These are phyloP conservation scores for Pseudorhiza aurosa DNA, from an alignment of 30 jellyfish, hydroid and myxozoan genomes.

Conservation along the genomic window DNA sequence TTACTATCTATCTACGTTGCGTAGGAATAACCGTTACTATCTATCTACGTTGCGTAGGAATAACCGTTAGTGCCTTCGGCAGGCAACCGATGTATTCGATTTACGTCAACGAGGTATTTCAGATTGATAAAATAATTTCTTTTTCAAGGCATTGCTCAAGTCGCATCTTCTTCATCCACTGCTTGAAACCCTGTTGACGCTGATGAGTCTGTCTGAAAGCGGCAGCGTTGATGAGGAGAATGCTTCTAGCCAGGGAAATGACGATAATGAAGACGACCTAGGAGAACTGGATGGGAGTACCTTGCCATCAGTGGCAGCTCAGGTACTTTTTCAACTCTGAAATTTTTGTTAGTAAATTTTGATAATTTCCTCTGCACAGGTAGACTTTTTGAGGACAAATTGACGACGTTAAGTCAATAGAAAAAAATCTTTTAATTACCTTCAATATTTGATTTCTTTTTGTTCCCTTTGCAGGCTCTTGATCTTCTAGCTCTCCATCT, in stretches of 20 bases:
- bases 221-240: conserved; percentile 14
- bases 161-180: conserved; percentile 83
- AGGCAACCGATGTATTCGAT: too few species aligned
- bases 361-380: neutral
- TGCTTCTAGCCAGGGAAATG: conserved; percentile 44
- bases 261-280: conserved; percentile 54
- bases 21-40: too few species aligned
- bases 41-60: too few species aligned
- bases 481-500: conserved; percentile 88
- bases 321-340: too few species aligned
- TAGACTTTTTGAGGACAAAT: neutral
- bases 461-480: conserved; percentile 67
- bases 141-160: conserved; percentile 71
- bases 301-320: conserved; percentile 91
- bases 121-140: too few species aligned
- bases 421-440: too few species aligned
- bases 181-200: conserved; percentile 62
- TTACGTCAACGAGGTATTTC: too few species aligned
- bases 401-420: too few species aligned
- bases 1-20: too few species aligned
- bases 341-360: too few species aligned
- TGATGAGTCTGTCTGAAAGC: conserved; percentile 78
- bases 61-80: too few species aligned
- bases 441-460: too few species aligned
- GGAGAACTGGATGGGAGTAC: conserved; percentile 80